These are phyloP conservation scores for Oligia fasciuncula DNA, from an alignment of 2,888 invertebrate species.

Conservation along the genomic window DNA sequence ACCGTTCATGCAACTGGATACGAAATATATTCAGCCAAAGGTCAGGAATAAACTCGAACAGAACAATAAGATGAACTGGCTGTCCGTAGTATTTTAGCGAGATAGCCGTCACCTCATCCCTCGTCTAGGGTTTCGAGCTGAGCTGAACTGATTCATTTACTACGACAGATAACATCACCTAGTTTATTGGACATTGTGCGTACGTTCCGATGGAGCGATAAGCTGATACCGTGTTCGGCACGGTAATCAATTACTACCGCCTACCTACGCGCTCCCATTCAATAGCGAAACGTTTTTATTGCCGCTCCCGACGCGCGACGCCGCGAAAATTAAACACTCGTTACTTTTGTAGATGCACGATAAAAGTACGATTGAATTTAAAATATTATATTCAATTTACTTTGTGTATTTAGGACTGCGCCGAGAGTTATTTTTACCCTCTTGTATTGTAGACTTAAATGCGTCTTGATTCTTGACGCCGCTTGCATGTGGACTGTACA, in stretches of 20 bases:
- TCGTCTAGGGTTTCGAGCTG: constrained; percentile 68
- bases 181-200: constrained; percentile 89
- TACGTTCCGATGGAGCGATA: constrained; percentile 83
- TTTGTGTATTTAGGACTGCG: constrained; percentile 75
- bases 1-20: constrained; percentile 56
- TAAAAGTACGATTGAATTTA: constrained; percentile 78
- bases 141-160: constrained; percentile 86
- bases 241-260: constrained; percentile 85
- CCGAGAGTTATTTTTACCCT: constrained; percentile 60
- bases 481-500: constrained; percentile 16
- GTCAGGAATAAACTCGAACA: constrained; percentile 45
- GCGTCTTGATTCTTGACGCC: constrained; percentile 33
- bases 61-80: constrained; percentile 53
- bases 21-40: constrained; percentile 54
- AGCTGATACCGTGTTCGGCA: constrained; percentile 81
- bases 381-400: constrained; percentile 72
- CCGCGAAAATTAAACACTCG: constrained; percentile 84
- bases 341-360: constrained; percentile 77
- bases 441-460: constrained; percentile 44
- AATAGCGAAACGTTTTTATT: constrained; percentile 83
- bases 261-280: constrained; percentile 76
- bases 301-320: constrained; percentile 75
- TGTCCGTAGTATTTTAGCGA: constrained; percentile 36
- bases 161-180: constrained; percentile 85
- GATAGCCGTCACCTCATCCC: constrained; percentile 55